These are phyloP conservation scores for Monoplex corrugatus DNA, from an alignment of 2,888 invertebrate species.

Conservation along the genomic window DNA sequence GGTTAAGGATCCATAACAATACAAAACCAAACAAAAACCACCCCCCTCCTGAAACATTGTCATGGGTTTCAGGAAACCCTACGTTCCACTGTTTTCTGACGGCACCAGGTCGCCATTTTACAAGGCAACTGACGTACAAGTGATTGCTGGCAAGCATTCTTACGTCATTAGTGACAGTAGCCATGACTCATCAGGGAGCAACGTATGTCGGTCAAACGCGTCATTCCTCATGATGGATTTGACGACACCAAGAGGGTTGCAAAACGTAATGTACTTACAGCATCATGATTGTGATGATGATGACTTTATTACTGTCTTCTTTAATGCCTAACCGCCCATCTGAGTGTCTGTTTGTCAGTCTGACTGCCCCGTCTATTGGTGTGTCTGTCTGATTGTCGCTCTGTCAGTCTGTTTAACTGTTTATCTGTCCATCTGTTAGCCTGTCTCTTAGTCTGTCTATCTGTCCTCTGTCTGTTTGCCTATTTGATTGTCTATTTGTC, in stretches of 20 bases:
- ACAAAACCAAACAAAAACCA: too few species aligned
- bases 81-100: too few species aligned
- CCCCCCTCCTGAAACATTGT: too few species aligned
- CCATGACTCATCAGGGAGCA: conserved; percentile 20
- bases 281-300: too few species aligned
- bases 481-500: neutral
- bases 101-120: neutral
- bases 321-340: neutral
- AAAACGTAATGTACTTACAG: neutral
- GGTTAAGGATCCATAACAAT: too few species aligned
- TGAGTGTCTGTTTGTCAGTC: neutral
- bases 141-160: conserved; percentile 7
- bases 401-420: too few species aligned
- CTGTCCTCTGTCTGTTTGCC: neutral
- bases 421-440: too few species aligned
- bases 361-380: neutral
- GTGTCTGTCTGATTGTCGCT: neutral
- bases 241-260: neutral
- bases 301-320: neutral
- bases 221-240: neutral
- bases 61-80: too few species aligned
- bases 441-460: too few species aligned
- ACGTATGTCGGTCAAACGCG: neutral
- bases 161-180: neutral
- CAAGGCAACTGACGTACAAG: conserved; percentile 14